phyloP scores from a whole-genome alignment of 2,797 vertebrate genomes.

The Ptychobarbus kaznakovi region DNA sequence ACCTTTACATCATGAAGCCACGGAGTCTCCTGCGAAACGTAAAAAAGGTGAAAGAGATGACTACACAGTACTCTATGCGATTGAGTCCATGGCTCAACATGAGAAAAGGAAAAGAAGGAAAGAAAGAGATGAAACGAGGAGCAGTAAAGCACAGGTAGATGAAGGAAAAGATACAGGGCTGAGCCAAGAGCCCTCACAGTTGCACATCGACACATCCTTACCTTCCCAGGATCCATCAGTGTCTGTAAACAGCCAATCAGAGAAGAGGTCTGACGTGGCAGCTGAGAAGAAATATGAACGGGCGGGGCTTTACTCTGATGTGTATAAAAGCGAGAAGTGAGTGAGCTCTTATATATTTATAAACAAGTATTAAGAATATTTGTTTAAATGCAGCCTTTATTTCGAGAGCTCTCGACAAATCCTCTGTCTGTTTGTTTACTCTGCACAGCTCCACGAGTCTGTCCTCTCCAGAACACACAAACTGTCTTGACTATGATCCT shows the following conservation, averaged over 20 bases:
- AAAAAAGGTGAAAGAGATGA: conserved; percentile 39
- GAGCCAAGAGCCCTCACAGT: conserved; percentile 66
- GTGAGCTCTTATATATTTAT: conserved; percentile 65
- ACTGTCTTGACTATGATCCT: conserved; percentile 87
- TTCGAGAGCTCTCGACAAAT: conserved; percentile 21
- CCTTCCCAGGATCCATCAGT: conserved; percentile 69
- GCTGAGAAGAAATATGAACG: conserved; percentile 94
- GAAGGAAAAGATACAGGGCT: conserved; percentile 67
- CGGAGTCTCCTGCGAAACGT: conserved; percentile 54
- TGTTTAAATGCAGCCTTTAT: conserved; percentile 37
- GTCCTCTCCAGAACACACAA: conserved; percentile 82
- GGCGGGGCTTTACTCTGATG: conserved; percentile 96
- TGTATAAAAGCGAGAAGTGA: conserved; percentile 96
- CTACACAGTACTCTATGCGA: conserved; percentile 17
- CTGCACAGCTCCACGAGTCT: conserved; percentile 83
- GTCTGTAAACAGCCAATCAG: conserved; percentile 78
- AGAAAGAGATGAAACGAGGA: conserved; percentile 28
- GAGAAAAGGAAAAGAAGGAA: conserved; percentile 44
- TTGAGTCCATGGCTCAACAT: conserved; percentile 42
- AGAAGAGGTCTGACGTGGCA: conserved; percentile 83
- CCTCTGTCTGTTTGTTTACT: conserved; percentile 1
- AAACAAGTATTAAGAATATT: conserved; percentile 27
- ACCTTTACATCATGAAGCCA: conserved; percentile 67
- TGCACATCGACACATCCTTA: conserved; percentile 16
- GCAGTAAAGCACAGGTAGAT: conserved; percentile 18